Evolutionary conservation across 2,113 vertebrate genomes (phyloP), one percentile per base, ranked within the genome.

Genomic region (Phyllostomus discolor): DNA sequence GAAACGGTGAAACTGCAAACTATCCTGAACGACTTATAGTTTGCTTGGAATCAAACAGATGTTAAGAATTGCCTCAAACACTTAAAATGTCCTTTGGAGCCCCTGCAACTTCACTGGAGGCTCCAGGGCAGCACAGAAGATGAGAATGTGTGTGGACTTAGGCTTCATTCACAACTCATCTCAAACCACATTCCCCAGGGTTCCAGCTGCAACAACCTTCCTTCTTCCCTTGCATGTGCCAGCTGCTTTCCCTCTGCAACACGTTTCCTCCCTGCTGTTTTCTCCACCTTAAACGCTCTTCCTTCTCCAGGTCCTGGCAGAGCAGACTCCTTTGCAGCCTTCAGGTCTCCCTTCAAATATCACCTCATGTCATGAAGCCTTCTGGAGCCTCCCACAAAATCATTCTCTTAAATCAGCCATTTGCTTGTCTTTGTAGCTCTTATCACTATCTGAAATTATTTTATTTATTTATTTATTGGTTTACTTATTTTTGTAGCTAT

Each of bases 41-140:
- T 62, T 79, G 35, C 46, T 24, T 10, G 7, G 22, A 62, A 31
- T 11, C 48, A 1, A 7, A 46, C 14, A 69, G 46, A 67, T 38
- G 31, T 54, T 4, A 0, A 70, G 35, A 5, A 22, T 62, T 6
- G 9, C 28, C 69, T 81, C 62, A 64, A 90, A 16, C 48, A 20
- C 62, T 17, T 10, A 24, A 20, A 15, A 31, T 43, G 43, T 2
- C 70, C 91, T 1, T 0, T 2, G 20, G 38, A 78, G 12, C 7
- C 14, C 26, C 16, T 14, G 24, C 12, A 12, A 35, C 41, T 43
- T 67, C 76, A 54, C 64, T 20, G 4, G 10, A 15, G 17, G 2
- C 5, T 46, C 38, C 38, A 2, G 4, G 10, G 83, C 1, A 0
- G 75, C 7, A 0, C 33, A 20, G 62, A 28, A 10, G 48, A 4